A percentile compares a stretch with the other conserved stretches of the same genome.
These are phyloP conservation scores for Alcedo quadribrachys DNA, from an alignment of 2,797 vertebrate genomes.

Conservation along the genomic window DNA sequence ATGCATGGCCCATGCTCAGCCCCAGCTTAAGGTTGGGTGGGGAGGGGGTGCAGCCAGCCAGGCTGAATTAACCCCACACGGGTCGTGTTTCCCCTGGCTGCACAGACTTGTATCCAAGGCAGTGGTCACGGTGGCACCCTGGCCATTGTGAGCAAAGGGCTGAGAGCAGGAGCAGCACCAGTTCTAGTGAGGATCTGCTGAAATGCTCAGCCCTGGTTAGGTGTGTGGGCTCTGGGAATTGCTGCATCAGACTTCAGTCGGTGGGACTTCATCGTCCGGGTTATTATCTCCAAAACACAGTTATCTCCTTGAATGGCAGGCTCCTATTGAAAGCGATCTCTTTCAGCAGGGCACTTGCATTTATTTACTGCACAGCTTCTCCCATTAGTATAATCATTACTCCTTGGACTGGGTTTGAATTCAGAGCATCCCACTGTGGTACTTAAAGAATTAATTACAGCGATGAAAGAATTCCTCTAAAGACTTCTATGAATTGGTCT, in stretches of 20 bases:
- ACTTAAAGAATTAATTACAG: conserved; percentile 72
- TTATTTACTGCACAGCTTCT: conserved; percentile 71
- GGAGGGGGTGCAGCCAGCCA: neutral
- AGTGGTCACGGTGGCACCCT: accelerated
- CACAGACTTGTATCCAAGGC: accelerated
- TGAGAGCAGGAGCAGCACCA: neutral
- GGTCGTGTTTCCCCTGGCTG: accelerated
- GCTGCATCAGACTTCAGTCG: neutral
- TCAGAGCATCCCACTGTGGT: conserved; percentile 66
- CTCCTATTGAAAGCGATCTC: neutral
- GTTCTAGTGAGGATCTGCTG: neutral
- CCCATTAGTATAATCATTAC: conserved; percentile 72
- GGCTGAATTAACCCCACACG: accelerated
- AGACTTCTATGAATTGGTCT: conserved; percentile 56
- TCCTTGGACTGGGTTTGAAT: conserved; percentile 63
- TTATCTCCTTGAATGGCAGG: conserved; percentile 13
- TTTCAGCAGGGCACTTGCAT: conserved; percentile 55
- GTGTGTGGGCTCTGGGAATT: neutral
- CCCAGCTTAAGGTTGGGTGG: neutral
- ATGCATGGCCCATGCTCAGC: accelerated
- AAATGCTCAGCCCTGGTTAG: neutral
- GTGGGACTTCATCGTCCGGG: neutral
- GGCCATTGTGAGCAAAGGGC: neutral
- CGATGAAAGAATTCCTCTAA: conserved; percentile 66
- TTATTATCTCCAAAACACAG: conserved; percentile 3